A percentile compares a stretch with the other conserved stretches of the same genome.
Evolutionary conservation across 2,797 vertebrate genomes (phyloP).

Genomic region (Taenioides sp.): DNA sequence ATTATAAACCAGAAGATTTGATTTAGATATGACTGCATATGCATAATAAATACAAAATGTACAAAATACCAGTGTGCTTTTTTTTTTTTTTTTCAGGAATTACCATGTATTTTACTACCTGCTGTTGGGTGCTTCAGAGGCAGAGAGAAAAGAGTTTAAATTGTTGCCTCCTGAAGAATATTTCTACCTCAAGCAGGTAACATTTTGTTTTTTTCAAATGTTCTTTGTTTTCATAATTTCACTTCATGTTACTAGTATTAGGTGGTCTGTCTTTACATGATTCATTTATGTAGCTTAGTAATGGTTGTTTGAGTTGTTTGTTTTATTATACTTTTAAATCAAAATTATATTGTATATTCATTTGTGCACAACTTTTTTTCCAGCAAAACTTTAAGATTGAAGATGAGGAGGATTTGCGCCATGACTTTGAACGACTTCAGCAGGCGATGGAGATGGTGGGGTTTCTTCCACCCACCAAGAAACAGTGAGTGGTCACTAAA

Average conservation of each 20-base stretch:
- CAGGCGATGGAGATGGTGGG: conserved; percentile 99
- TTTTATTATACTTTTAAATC: conserved; percentile 27
- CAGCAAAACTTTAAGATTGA: conserved; percentile 98
- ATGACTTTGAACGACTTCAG: conserved; percentile 96
- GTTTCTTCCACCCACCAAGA: conserved; percentile 93
- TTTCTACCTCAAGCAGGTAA: conserved; percentile 99
- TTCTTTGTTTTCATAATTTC: conserved; percentile 12
- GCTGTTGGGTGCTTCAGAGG: conserved; percentile 89
- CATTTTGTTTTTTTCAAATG: conserved; percentile 3
- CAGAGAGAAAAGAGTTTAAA: conserved; percentile 91
- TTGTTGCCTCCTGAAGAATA: conserved; percentile 94
- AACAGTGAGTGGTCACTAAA: conserved; percentile 82
- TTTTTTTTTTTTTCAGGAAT: conserved; percentile 79
- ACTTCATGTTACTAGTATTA: conserved; percentile 34
- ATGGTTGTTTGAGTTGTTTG: conserved; percentile 39
- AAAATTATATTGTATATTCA: not conserved
- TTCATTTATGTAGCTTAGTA: conserved; percentile 58
- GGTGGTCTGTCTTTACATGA: conserved; percentile 26
- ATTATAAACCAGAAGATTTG: too few relatives aligned
- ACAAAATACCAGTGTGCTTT: not conserved
- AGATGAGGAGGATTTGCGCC: conserved; percentile 92
- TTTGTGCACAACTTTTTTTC: conserved; percentile 13
- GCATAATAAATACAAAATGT: too few relatives aligned
- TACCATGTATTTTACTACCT: conserved; percentile 99
- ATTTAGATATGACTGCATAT: too few relatives aligned